Conservation (phyloP, 1,140 invertebrate species). For the Adoxophyes honmai region DNA sequence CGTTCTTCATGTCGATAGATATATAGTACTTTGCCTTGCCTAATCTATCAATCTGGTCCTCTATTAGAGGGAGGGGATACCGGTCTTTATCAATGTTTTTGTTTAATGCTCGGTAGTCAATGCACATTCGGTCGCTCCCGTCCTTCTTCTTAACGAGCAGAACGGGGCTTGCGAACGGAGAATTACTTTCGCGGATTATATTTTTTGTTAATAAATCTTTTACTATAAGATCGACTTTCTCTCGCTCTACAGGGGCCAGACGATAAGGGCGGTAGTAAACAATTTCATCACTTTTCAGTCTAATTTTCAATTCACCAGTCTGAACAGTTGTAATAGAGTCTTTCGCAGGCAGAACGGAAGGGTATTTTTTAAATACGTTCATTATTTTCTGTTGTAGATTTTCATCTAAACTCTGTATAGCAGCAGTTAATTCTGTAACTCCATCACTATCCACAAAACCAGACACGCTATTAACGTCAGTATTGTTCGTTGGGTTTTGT, state of each 20-base stretch:
- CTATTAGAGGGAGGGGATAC: conserved; percentile 16
- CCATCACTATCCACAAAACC: background rate
- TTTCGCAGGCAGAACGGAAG: background rate
- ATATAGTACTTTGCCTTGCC: conserved; percentile 15
- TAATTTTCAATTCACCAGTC: conserved; percentile 8
- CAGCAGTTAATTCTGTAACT: background rate
- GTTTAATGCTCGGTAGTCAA: conserved; percentile 16
- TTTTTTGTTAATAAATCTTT: conserved; percentile 39
- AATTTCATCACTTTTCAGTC: background rate
- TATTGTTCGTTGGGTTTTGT: too few species aligned
- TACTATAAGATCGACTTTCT: conserved; percentile 33
- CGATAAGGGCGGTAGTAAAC: conserved; percentile 12
- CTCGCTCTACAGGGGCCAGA: conserved; percentile 2
- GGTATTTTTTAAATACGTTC: conserved; percentile 1
- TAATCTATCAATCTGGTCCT: conserved; percentile 11
- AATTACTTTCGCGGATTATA: conserved; percentile 42
- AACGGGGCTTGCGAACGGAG: conserved; percentile 25
- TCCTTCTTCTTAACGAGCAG: conserved; percentile 26
- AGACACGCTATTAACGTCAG: too few species aligned
- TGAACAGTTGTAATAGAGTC: conserved; percentile 4
- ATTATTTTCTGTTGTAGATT: conserved; percentile 3
- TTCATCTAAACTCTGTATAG: background rate
- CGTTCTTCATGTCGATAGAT: conserved; percentile 23
- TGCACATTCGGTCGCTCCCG: conserved; percentile 20
- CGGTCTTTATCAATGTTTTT: conserved; percentile 4